phyloP scores from a whole-genome alignment of 2,797 vertebrate species.

The Falco berigora region DNA sequence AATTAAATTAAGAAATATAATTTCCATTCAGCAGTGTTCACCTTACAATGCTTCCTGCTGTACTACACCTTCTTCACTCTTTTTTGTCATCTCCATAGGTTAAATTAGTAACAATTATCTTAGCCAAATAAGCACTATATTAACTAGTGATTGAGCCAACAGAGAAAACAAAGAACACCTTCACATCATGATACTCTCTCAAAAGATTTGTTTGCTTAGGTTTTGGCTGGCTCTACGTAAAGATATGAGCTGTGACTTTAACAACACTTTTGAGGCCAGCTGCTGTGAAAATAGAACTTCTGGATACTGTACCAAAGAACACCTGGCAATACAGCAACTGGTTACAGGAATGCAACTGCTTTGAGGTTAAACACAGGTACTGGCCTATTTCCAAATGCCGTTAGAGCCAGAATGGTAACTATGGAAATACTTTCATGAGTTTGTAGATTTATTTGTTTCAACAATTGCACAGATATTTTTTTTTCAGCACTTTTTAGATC shows the following conservation, averaged over 20 bases:
- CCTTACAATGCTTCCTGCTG: not conserved
- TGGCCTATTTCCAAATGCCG: not conserved
- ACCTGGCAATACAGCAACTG: not conserved
- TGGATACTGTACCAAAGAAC: not conserved
- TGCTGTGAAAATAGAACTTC: not conserved
- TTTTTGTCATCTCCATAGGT: not conserved
- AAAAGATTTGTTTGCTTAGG: not conserved
- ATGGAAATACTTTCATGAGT: not conserved
- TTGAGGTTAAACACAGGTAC: not conserved
- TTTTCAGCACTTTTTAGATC: not conserved
- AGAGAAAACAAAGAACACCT: not conserved
- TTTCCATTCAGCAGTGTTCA: not conserved
- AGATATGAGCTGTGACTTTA: not conserved
- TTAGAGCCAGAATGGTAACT: not conserved
- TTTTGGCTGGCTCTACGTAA: not conserved
- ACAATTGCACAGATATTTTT: not conserved
- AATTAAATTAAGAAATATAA: not conserved
- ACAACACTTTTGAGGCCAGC: not conserved
- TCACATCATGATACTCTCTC: not conserved
- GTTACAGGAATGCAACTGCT: not conserved
- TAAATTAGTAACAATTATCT: not conserved
- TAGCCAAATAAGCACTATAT: not conserved
- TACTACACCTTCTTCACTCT: not conserved
- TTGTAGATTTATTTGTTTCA: not conserved
- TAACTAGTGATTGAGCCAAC: not conserved